A percentile compares a stretch with the other conserved stretches of the same genome.
Conservation (phyloP, 37 sponge, comb jelly and placozoan genomes). For the Petrosia ficiformis region DNA sequence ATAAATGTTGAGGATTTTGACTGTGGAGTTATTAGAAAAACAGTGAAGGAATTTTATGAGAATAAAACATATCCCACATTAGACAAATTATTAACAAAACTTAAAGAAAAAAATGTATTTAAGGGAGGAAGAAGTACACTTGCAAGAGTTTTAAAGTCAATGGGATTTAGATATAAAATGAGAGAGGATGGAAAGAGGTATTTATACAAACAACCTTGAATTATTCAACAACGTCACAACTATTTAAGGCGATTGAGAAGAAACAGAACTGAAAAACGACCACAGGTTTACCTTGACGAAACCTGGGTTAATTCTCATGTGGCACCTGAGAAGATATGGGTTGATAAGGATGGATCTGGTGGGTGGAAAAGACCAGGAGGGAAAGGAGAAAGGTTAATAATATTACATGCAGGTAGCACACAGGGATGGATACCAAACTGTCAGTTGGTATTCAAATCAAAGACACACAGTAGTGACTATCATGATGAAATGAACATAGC, state of each 20-base stretch:
- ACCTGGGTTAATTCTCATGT: no score
- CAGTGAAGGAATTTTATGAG: slow-evolving; percentile 10
- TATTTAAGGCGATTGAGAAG: no score
- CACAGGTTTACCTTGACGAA: no score
- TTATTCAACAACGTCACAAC: no score
- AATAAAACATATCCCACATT: slow-evolving; percentile 17
- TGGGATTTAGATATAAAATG: slow-evolving; percentile 30
- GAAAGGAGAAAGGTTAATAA: background rate
- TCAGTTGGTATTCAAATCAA: slow-evolving; percentile 2
- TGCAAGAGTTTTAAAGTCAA: background rate
- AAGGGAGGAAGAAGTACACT: slow-evolving; percentile 12
- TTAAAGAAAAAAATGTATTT: background rate
- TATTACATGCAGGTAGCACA: background rate
- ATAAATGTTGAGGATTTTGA: no score
- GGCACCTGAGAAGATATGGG: no score
- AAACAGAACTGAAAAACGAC: no score
- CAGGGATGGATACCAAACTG: slow-evolving; percentile 10
- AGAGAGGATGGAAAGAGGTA: no score
- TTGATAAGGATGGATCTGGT: no score
- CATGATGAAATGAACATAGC: slow-evolving; percentile 16
- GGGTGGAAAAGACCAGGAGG: no score
- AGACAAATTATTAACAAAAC: slow-evolving; percentile 3
- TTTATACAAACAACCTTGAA: no score
- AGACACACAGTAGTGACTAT: slow-evolving; percentile 9
- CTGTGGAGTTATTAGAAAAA: no score